A percentile compares a stretch with the other conserved stretches of the same genome.
Evolutionary conservation across 2,888 invertebrate genomes (phyloP).

Genomic region (Bugula neritina): DNA sequence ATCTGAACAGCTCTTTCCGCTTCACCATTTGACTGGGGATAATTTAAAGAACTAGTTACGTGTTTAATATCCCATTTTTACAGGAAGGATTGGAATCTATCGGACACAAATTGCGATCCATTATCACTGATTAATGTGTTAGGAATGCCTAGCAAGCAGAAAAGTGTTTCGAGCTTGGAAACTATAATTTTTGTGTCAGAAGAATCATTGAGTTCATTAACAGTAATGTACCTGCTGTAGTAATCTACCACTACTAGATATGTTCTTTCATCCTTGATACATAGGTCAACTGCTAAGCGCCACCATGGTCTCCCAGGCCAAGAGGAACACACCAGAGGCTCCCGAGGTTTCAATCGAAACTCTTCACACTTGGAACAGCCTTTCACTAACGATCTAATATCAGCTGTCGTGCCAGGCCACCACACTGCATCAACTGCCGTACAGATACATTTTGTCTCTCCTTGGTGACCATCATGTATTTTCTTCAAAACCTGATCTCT

Average conservation of each 20-base stretch:
- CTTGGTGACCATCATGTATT: not conserved
- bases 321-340: not conserved
- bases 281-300: too few species aligned
- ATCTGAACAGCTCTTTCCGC: not conserved
- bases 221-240: not conserved
- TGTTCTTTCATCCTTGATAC: not conserved
- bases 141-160: too few species aligned
- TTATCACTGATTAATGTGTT: too few species aligned
- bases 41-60: not conserved
- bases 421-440: not conserved
- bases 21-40: not conserved
- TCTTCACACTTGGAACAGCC: not conserved
- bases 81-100: too few species aligned
- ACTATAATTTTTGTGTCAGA: too few species aligned
- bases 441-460: not conserved
- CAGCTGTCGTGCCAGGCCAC: not conserved
- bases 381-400: too few species aligned
- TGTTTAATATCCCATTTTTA: not conserved
- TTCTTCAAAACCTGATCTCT: not conserved
- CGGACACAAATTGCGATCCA: too few species aligned
- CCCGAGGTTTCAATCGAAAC: conserved; percentile 1
- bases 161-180: too few species aligned
- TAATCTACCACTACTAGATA: not conserved
- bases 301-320: too few species aligned
- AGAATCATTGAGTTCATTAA: not conserved